These are phyloP conservation scores for Crocodylus rhombifer DNA, from an alignment of 2,797 vertebrate species.

Conservation along the genomic window DNA sequence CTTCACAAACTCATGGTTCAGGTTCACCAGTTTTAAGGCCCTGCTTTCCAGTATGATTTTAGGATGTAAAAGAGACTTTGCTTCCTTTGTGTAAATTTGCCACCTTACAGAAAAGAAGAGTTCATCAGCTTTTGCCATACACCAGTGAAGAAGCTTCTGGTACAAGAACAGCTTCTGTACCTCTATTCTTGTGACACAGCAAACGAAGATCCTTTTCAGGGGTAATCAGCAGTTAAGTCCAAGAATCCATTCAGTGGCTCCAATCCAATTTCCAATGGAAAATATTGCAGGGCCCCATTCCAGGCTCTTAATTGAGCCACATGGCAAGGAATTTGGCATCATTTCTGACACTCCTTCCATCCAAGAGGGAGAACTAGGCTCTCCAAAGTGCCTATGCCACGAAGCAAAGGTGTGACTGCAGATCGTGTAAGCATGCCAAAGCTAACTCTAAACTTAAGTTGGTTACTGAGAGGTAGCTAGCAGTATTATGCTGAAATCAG, in stretches of 20 bases:
- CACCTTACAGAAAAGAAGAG: too few species aligned
- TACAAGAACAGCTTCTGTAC: neutral
- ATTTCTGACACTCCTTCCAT: neutral
- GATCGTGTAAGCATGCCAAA: too few species aligned
- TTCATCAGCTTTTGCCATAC: neutral
- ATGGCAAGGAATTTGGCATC: neutral
- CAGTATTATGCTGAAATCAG: too few species aligned
- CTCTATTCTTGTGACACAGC: rapidly evolving
- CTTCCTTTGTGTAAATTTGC: too few species aligned
- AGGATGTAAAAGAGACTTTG: too few species aligned
- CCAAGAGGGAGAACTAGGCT: neutral
- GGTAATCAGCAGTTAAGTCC: neutral
- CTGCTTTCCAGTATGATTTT: too few species aligned
- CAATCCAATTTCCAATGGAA: neutral
- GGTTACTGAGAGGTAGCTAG: too few species aligned
- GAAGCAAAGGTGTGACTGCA: too few species aligned
- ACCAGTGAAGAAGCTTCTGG: neutral
- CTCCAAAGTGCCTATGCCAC: neutral
- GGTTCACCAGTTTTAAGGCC: too few species aligned
- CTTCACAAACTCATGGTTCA: too few species aligned
- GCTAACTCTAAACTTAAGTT: too few species aligned
- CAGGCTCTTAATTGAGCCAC: neutral
- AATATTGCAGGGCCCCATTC: neutral
- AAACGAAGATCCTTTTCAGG: neutral
- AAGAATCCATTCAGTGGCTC: neutral